phyloP scores from a whole-genome alignment of 2,113 vertebrate species.

The Benitochromis conjunctus region DNA sequence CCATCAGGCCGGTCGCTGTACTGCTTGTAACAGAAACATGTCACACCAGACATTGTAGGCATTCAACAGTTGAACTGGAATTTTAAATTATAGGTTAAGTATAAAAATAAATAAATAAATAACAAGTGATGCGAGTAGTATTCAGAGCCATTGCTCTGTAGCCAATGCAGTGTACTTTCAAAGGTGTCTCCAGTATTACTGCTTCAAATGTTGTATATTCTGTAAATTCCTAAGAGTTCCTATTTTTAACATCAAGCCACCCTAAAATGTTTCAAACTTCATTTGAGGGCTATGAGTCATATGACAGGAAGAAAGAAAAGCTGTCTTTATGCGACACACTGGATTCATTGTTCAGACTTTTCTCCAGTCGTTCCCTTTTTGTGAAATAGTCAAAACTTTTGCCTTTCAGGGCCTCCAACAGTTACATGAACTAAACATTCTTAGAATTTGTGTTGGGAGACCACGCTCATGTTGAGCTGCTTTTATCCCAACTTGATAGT shows the following conservation, averaged over 20 bases:
- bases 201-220: neutral
- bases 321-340: neutral
- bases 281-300: neutral
- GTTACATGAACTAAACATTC: neutral
- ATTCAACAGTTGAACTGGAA: neutral
- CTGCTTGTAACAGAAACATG: neutral
- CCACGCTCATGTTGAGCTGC: neutral
- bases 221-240: neutral
- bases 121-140: neutral
- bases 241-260: neutral
- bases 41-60: neutral
- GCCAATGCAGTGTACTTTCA: neutral
- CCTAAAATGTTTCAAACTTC: neutral
- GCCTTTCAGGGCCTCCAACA: neutral
- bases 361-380: neutral
- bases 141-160: neutral
- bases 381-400: neutral
- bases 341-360: neutral
- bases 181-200: neutral
- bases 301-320: neutral
- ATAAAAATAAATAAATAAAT: neutral
- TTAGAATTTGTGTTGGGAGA: neutral
- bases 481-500: neutral
- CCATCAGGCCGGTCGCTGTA: neutral
- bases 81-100: neutral